phyloP scores from a whole-genome alignment of 2,113 vertebrate genomes.

The Gymnorhina tibicen region DNA sequence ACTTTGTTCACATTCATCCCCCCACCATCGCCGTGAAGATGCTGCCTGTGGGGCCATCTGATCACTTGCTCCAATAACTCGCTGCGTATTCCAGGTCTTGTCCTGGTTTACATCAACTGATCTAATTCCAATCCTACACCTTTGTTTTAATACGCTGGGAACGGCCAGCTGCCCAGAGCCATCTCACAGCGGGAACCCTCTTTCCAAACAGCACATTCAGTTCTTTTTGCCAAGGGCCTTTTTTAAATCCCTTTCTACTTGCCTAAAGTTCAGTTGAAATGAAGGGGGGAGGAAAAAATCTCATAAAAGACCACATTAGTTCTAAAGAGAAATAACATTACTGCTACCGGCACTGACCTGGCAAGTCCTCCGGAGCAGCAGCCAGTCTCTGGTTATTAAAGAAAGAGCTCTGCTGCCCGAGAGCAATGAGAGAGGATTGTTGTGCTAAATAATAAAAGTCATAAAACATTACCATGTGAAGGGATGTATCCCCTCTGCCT shows the following conservation, averaged over 20 bases:
- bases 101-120: not conserved
- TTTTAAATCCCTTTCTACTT: constrained; percentile 23
- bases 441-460: constrained; percentile 44
- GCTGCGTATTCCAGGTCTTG: not conserved
- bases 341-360: constrained; percentile 18
- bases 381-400: constrained; percentile 50
- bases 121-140: not conserved
- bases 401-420: constrained; percentile 36
- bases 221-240: constrained; percentile 23
- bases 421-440: constrained; percentile 4
- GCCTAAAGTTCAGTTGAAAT: constrained; percentile 43
- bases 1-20: not conserved
- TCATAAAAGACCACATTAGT: constrained; percentile 54
- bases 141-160: not conserved
- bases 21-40: not conserved
- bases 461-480: not conserved
- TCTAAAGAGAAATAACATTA: constrained; percentile 48
- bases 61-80: not conserved
- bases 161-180: not conserved
- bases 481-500: not conserved
- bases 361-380: not conserved
- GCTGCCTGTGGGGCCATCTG: not conserved
- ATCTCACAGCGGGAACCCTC: not conserved
- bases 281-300: not conserved
- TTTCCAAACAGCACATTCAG: constrained; percentile 1